Evolutionary conservation across 2,888 invertebrate genomes (phyloP).

Genomic region (Platycnemis pennipes): DNA sequence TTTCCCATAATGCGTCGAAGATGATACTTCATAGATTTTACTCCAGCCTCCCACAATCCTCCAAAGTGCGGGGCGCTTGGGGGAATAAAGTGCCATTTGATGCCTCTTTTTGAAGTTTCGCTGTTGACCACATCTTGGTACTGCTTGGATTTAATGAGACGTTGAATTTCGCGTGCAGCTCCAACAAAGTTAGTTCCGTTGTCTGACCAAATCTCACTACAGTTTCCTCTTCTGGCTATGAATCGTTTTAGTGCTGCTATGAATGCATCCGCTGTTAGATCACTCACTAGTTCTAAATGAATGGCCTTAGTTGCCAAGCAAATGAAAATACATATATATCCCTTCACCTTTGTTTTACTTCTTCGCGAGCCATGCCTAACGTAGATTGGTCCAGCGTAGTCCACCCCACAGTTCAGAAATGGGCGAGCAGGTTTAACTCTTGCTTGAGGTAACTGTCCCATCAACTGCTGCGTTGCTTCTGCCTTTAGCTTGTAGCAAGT

Average conservation of each 20-base stretch:
- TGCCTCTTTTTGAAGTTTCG: constrained; percentile 73
- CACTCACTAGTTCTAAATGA: not conserved
- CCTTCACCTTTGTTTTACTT: constrained; percentile 40
- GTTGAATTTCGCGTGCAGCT: too few species aligned
- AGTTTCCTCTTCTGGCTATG: too few species aligned
- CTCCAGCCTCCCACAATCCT: constrained; percentile 75
- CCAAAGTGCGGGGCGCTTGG: constrained; percentile 74
- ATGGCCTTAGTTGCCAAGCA: not conserved
- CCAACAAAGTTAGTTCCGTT: too few species aligned
- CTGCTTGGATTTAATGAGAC: too few species aligned
- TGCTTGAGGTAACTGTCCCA: constrained; percentile 74
- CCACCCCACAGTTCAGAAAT: constrained; percentile 73
- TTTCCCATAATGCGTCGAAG: constrained; percentile 73
- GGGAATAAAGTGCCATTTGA: constrained; percentile 69
- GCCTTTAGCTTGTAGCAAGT: constrained; percentile 38
- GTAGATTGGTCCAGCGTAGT: constrained; percentile 74
- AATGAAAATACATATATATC: not conserved
- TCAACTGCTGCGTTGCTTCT: constrained; percentile 71
- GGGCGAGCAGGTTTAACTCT: constrained; percentile 73
- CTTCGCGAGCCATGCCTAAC: constrained; percentile 62
- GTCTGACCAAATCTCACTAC: too few species aligned
- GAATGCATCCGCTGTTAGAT: not conserved
- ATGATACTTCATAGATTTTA: constrained; percentile 75
- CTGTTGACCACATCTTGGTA: too few species aligned
- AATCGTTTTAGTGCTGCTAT: not conserved